phyloP scores from a whole-genome alignment of 37 sponge, comb jelly and placozoan species.

The Diacarnus erythraeanus region DNA sequence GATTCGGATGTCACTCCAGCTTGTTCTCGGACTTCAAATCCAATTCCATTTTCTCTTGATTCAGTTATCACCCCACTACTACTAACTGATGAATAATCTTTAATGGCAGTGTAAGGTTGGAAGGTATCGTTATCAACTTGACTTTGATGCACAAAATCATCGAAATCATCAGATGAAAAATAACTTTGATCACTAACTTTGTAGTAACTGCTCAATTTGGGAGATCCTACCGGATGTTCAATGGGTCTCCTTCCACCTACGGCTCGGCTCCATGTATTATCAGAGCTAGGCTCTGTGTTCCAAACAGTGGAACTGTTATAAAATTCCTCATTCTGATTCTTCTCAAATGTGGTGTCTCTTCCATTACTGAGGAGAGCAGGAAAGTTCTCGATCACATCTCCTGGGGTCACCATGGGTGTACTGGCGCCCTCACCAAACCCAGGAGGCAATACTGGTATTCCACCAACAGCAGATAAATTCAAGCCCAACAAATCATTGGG shows the following conservation, averaged over 20 bases:
- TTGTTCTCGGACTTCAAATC: background rate
- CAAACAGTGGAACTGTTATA: too few relatives aligned
- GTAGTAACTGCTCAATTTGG: too few relatives aligned
- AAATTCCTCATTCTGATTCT: too few relatives aligned
- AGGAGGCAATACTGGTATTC: background rate
- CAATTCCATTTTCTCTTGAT: background rate
- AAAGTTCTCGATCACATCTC: constrained; percentile 2
- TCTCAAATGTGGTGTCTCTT: too few relatives aligned
- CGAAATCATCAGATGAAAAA: background rate
- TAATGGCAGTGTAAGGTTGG: background rate
- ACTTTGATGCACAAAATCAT: background rate
- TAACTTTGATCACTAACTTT: too few relatives aligned
- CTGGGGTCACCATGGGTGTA: too few relatives aligned
- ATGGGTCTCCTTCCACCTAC: background rate
- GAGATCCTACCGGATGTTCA: too few relatives aligned
- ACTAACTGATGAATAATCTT: background rate
- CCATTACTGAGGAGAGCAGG: constrained; percentile 4
- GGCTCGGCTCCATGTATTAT: background rate
- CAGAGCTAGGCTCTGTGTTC: too few relatives aligned
- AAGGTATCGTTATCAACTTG: background rate
- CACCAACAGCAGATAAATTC: background rate
- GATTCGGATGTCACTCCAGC: too few relatives aligned
- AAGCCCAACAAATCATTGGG: background rate
- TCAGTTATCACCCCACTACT: background rate
- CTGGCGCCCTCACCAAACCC: background rate